Evolutionary conservation across 2,797 vertebrate species (phyloP).

Genomic region (Gallinago solitaria): DNA sequence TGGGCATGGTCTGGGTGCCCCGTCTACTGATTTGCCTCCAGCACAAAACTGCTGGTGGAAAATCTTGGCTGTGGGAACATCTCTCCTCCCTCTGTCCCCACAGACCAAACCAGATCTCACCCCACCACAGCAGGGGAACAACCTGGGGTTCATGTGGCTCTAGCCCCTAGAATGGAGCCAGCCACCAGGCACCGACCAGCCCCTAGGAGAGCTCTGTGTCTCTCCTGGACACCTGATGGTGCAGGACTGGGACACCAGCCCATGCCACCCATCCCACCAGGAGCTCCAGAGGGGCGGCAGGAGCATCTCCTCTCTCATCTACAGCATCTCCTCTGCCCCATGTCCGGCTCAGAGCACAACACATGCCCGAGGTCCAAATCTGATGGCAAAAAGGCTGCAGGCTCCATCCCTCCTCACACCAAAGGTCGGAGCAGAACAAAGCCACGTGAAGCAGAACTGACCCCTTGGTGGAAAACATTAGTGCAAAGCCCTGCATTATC

Average conservation of each 20-base stretch:
- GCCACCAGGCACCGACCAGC: background rate
- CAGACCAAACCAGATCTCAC: background rate
- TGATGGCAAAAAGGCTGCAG: background rate
- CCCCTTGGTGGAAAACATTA: rapidly evolving
- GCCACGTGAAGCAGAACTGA: background rate
- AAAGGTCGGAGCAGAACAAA: background rate
- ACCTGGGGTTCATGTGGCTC: rapidly evolving
- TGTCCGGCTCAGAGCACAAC: too few relatives aligned
- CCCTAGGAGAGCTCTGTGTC: too few relatives aligned
- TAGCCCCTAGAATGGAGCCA: background rate
- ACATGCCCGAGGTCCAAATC: rapidly evolving
- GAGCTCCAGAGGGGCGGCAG: too few relatives aligned
- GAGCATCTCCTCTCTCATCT: too few relatives aligned
- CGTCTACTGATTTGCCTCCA: background rate
- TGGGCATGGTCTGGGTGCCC: rapidly evolving
- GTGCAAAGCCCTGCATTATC: background rate
- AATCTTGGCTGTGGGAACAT: background rate
- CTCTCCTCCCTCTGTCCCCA: background rate
- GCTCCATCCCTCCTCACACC: background rate
- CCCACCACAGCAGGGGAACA: background rate
- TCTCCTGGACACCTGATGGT: rapidly evolving
- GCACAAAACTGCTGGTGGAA: background rate
- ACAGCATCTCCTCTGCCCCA: background rate
- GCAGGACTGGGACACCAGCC: rapidly evolving
- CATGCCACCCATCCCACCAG: rapidly evolving